phyloP scores from a whole-genome alignment of 2,113 vertebrate species.

The Gallinago undulata region DNA sequence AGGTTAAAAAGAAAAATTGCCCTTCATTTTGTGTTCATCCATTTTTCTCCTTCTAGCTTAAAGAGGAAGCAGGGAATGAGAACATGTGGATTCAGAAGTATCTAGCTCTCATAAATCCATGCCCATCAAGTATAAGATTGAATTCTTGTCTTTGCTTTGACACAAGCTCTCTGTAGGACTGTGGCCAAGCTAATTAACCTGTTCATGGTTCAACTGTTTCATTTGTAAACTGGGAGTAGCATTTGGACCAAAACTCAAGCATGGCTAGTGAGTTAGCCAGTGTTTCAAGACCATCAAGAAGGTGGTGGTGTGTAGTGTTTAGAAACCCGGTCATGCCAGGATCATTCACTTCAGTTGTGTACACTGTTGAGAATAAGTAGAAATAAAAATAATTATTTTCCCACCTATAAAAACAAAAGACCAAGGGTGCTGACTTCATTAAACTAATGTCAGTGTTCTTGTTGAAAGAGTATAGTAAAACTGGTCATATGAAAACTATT shows the following conservation, averaged over 20 bases:
- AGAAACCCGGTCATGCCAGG: neutral
- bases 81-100: neutral
- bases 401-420: neutral
- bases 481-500: neutral
- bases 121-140: neutral
- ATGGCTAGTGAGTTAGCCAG: neutral
- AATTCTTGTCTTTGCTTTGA: constrained; percentile 9
- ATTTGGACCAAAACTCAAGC: neutral
- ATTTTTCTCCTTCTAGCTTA: neutral
- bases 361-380: neutral
- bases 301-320: neutral
- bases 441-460: neutral
- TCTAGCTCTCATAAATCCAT: neutral
- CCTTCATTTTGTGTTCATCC: constrained; percentile 3
- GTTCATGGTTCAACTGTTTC: neutral
- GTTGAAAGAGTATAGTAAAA: neutral
- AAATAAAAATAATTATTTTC: neutral
- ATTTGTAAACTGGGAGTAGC: constrained; percentile 5
- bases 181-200: constrained; percentile 12
- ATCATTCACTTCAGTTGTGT: neutral
- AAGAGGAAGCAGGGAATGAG: constrained; percentile 9
- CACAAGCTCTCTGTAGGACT: neutral
- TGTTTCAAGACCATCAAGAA: neutral
- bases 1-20: constrained; percentile 49
- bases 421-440: neutral